A percentile compares a stretch with the other conserved stretches of the same genome.
Evolutionary conservation across 2,888 invertebrate genomes (phyloP).

Genomic region (Megalurothrips usitatus): DNA sequence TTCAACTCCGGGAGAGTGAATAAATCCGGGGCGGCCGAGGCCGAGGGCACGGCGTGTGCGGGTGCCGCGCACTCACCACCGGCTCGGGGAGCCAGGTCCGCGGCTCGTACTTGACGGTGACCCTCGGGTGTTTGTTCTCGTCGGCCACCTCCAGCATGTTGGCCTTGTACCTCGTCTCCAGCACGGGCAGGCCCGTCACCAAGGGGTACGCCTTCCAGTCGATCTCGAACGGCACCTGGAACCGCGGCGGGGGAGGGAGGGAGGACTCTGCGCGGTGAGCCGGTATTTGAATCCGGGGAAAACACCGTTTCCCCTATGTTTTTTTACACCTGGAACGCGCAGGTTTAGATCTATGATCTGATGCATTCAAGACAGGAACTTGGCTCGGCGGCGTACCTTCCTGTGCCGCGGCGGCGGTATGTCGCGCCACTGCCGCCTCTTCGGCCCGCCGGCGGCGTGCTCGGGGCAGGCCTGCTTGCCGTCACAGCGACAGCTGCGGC

Average conservation of each 20-base stretch:
- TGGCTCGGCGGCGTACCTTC: neutral
- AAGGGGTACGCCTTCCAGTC: neutral
- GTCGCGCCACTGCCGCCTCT: neutral
- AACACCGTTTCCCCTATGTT: neutral
- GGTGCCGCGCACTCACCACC: no score
- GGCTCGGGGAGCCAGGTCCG: conserved; percentile 3
- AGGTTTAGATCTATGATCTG: no score
- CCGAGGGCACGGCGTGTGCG: no score
- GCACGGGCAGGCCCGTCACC: neutral
- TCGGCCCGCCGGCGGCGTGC: neutral
- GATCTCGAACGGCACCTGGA: neutral
- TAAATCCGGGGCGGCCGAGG: no score
- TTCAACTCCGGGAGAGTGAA: no score
- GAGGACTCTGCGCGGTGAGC: no score
- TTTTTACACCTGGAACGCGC: no score
- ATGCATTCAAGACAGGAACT: no score
- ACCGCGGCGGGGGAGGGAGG: no score
- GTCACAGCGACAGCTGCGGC: neutral
- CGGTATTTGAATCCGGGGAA: neutral
- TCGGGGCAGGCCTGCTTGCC: neutral
- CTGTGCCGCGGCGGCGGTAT: neutral
- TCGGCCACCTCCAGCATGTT: neutral
- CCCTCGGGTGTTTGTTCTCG: neutral
- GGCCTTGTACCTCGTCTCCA: neutral
- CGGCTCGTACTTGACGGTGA: neutral